Percentiles rank a stretch among this genome's conserved stretches.
Evolutionary conservation across 2,797 vertebrate species (phyloP).

Genomic region (Urocyon cinereoargenteus): DNA sequence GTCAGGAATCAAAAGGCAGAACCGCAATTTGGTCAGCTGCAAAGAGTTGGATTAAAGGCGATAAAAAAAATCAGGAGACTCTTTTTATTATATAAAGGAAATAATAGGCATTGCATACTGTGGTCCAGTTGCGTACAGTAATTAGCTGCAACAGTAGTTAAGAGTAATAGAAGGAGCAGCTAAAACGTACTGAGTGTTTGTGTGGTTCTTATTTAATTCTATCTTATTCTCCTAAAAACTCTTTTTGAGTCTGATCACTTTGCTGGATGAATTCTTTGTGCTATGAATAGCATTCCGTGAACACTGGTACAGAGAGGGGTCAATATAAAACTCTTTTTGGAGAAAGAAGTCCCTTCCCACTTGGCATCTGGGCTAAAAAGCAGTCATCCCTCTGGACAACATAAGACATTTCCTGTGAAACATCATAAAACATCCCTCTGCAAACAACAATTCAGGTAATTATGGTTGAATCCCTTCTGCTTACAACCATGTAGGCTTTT

Average conservation of each 20-base stretch:
- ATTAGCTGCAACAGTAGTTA: not conserved
- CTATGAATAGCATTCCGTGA: not conserved
- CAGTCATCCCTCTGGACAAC: not conserved
- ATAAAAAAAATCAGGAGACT: not conserved
- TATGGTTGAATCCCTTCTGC: not conserved
- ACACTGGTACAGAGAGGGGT: not conserved
- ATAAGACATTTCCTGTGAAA: not conserved
- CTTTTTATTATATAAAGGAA: not conserved
- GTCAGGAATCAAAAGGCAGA: not conserved
- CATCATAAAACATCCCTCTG: not conserved
- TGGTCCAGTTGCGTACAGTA: not conserved
- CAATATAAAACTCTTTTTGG: not conserved
- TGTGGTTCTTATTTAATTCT: not conserved
- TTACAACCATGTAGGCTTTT: not conserved
- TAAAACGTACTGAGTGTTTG: not conserved
- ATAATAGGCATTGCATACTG: not conserved
- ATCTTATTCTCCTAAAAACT: not conserved
- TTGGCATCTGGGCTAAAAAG: not conserved
- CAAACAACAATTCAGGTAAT: not conserved
- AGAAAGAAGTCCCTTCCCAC: not conserved
- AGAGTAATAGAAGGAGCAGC: too few species aligned
- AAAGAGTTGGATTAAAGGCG: not conserved
- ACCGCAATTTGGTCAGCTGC: not conserved
- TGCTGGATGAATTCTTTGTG: not conserved
- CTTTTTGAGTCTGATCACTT: not conserved